phyloP scores from a whole-genome alignment of 2,888 invertebrate species.

The Bembecia ichneumoniformis region DNA sequence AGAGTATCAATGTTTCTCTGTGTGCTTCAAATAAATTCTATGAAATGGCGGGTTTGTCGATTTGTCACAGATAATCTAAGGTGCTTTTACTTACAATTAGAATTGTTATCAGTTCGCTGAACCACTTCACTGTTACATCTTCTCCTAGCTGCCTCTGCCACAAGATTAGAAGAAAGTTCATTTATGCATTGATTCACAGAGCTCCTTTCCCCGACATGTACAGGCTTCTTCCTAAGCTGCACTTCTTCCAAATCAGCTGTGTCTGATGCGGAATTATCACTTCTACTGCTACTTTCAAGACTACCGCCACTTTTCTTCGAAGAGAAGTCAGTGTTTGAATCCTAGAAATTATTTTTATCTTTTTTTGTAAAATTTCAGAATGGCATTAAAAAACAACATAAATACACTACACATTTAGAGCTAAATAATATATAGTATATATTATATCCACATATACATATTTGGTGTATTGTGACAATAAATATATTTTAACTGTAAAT shows the following conservation, averaged over 20 bases:
- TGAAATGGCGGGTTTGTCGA: background rate
- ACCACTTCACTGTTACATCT: constrained; percentile 68
- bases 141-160: constrained; percentile 51
- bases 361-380: constrained; percentile 1
- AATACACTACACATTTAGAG: no score
- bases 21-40: no score
- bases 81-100: background rate
- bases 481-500: no score
- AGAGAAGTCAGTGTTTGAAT: constrained; percentile 47
- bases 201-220: constrained; percentile 50
- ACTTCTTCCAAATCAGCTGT: constrained; percentile 49
- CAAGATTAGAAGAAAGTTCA: constrained; percentile 75
- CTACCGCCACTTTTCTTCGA: constrained; percentile 55
- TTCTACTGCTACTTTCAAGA: constrained; percentile 37
- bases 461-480: no score
- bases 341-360: constrained; percentile 22
- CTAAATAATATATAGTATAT: background rate
- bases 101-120: constrained; percentile 26
- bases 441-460: no score
- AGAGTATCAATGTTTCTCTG: no score
- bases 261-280: constrained; percentile 47
- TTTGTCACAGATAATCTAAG: background rate
- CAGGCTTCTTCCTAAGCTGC: constrained; percentile 49
- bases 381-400: no score
- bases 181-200: constrained; percentile 79